Evolutionary conservation across 2,113 vertebrate genomes (phyloP), one percentile per base, ranked within the genome.

Genomic region (Falcunculus frontatus): DNA sequence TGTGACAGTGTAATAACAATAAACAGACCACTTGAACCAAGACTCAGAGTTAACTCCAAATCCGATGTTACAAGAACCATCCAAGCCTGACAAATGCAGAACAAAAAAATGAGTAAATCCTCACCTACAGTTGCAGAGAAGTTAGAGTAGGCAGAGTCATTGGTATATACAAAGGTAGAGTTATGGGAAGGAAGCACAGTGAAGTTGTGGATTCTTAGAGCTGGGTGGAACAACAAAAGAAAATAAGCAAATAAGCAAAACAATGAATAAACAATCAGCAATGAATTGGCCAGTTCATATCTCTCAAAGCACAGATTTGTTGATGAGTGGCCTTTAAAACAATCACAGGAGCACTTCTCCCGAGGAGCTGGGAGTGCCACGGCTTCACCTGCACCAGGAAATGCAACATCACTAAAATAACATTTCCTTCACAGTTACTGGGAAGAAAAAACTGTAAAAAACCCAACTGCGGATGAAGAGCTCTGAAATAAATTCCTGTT

Each of bases 131-230:
- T 99, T 91, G 99, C 99, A 97, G 99, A 99, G 98, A 98, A 98
- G 98, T 99, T 99, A 99, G 99, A 99, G 99, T 99, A 99, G 99
- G 99, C 98, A 98, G 99, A 99, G 97, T 99, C 99, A 99, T 99
- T 99, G 99, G 99, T 98, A 98, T 98, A 98, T 97, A 99, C 99
- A 99, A 98, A 99, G 98, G 99, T 98, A 98, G 98, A 98, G 91
- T 99, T 99, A 99, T 99, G 98, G 97, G 98, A 98, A 89, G 98
- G 98, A 96, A 99, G 99, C 98, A 99, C 99, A 99, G 99, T 99
- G 98, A 99, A 98, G 98, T 98, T 99, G 99, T 99, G 98, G 98
- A 98, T 97, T 98, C 98, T 99, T 97, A 99, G 98, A 95, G 98
- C 99, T 99, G 98, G 96, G 97, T 95, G 96, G 95, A 92, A 98